Base-by-base conservation (phyloP, 1,140 invertebrate genomes). In the Scaptodrosophila lebanonensis region DNA sequence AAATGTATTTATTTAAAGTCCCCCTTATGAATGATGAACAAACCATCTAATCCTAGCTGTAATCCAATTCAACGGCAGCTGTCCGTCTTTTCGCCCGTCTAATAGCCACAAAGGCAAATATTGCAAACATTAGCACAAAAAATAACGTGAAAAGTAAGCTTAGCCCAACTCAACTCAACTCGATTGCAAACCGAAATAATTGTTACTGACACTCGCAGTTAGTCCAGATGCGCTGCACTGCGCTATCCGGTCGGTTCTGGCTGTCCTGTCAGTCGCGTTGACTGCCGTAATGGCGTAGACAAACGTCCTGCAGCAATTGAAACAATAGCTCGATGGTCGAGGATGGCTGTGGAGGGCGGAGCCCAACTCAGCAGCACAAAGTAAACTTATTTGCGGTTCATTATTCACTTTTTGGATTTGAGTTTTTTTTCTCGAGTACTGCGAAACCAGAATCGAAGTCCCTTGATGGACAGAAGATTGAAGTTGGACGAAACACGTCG, bases 321-420 rank as follows among this genome's bases (percentile, higher is more conserved):
- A 56, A 82, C 61, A 66, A 61, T 49, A 48, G 29, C 53, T 12
- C 30, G 9, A 22, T 33, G 39, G 33, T 45, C 18, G 49, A 20
- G 57, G 42, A 43, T 54, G 18, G 25, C 36, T 56, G 50, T 61
- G 36, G 13, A 22, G n/a, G n/a, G n/a, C n/a, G n/a, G n/a, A n/a
- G n/a, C n/a, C n/a, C 22, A 40, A 36, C 53, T 40, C 27, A 36
- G 38, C 54, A 57, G 29, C 17, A 49, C 69, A 83, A 70, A 82
- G 76, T 67, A 70, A 82, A 75, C 70, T 82, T 82, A 82, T 82
- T 82, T 82, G 75, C 76, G 76, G 75, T 82, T 82, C 75, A 82
- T 82, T 82, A 82, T 82, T 83, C 75, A 82, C 75, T 82, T 82
- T 79, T 73, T 64, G 75, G 59, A 82, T 79, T 73, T 64, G 75